Base-by-base conservation (phyloP, 2,888 invertebrate genomes). In the Sminthurinus aureus region DNA sequence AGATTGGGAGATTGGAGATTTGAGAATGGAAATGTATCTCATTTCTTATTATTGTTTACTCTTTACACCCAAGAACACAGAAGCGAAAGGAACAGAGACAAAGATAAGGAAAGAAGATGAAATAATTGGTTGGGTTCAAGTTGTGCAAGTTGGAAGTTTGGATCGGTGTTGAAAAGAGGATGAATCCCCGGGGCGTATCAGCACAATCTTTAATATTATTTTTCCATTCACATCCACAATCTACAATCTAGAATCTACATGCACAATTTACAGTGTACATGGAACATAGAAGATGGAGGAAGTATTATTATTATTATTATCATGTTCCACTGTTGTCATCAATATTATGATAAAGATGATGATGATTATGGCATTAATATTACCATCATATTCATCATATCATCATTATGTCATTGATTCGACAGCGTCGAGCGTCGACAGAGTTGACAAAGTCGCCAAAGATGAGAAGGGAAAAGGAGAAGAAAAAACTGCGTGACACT, bases 401-500 rank as follows among this genome's bases (percentile, higher is more conserved):
- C 64, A 64, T 24, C 50, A 18, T 12, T 11, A 50, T 50, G 52
- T 52, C 52, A 38, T 38, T 38, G 38, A 38, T 38, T n/a, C n/a
- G n/a, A n/a, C n/a, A n/a, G n/a, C n/a, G n/a, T n/a, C n/a, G n/a
- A n/a, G 24, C 26, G 11, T 12, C 58, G 15, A 58, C 9, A 15
- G 15, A 58, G 9, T n/a, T 64, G 64, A n/a, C 9, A 58, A 12
- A 58, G 9, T 64, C 15, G 15, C 1, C n/a, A 64, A 64, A 64
- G 64, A 64, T 64, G 64, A n/a, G n/a, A 76, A 50, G 50, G 26
- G 76, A 76, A 13, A 76, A 12, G 18, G n/a, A 4, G 58, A 77
- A 52, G 52, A 22, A 69, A 20, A 69, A 69, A 69, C n/a, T 12
- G 11, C 22, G 11, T n/a, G 69, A 69, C 20, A 69, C 69, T 69